Percentiles rank a stretch among this genome's conserved stretches.
Evolutionary conservation across 2,888 invertebrate genomes (phyloP).

Genomic region (Hirtodrosophila confusa): DNA sequence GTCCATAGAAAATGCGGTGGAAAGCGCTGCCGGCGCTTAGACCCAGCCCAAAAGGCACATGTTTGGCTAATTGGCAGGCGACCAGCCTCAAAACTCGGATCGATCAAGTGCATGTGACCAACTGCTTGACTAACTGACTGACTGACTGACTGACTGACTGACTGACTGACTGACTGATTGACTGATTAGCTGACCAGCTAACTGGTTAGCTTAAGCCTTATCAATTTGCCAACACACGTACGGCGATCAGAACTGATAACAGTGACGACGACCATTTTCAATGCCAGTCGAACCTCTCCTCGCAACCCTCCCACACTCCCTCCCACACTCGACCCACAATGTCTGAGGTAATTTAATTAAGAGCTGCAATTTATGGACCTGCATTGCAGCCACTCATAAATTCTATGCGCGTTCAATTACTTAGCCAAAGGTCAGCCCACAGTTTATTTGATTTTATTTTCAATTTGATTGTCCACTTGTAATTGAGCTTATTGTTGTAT

Average conservation of each 20-base stretch:
- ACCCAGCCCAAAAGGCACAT: slow-evolving; percentile 22
- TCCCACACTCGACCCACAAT: background rate
- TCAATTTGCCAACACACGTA: slow-evolving; percentile 57
- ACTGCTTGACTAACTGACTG: slow-evolving; percentile 10
- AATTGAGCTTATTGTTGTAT: slow-evolving; percentile 23
- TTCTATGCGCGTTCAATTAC: slow-evolving; percentile 66
- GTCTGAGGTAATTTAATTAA: slow-evolving; percentile 62
- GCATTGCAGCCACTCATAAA: slow-evolving; percentile 61
- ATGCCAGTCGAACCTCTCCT: slow-evolving; percentile 23
- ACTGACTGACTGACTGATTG: slow-evolving; percentile 2
- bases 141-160: slow-evolving; percentile 2
- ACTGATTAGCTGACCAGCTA: slow-evolving; percentile 22
- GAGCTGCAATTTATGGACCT: slow-evolving; percentile 63
- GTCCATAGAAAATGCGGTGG: slow-evolving; percentile 18
- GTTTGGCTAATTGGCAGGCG: slow-evolving; percentile 43
- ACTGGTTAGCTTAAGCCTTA: slow-evolving; percentile 31
- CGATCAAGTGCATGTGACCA: slow-evolving; percentile 68
- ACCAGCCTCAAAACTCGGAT: slow-evolving; percentile 34
- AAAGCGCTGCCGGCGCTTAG: slow-evolving; percentile 4
- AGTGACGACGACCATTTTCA: slow-evolving; percentile 30
- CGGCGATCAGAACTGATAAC: slow-evolving; percentile 55
- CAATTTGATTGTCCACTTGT: slow-evolving; percentile 40
- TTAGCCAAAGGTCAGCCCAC: slow-evolving; percentile 54
- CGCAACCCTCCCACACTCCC: background rate
- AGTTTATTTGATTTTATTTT: slow-evolving; percentile 47